phyloP scores from a whole-genome alignment of 1,140 invertebrate species.

The Drosophila murphyi region DNA sequence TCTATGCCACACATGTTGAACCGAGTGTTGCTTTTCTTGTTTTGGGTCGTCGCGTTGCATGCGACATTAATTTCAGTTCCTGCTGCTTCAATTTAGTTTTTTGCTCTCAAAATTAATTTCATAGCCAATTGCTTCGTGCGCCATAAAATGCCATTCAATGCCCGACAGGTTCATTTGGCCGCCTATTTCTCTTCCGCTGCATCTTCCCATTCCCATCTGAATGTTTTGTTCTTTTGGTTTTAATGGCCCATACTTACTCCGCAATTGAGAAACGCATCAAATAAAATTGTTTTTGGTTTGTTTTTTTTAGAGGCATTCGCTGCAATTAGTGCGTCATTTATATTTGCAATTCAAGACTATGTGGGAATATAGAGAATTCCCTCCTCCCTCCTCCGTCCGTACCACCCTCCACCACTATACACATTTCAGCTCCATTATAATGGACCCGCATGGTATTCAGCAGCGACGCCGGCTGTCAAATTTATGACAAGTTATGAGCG shows the following conservation, averaged over 20 bases:
- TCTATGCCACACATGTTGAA: constrained; percentile 48
- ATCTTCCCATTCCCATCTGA: not conserved
- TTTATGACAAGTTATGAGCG: constrained; percentile 81
- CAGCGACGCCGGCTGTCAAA: constrained; percentile 59
- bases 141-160: constrained; percentile 68
- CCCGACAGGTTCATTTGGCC: constrained; percentile 25
- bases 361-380: constrained; percentile 53
- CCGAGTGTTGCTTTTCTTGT: constrained; percentile 6
- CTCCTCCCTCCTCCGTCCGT: not conserved
- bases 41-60: constrained; percentile 58
- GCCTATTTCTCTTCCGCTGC: constrained; percentile 2
- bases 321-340: constrained; percentile 80
- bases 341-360: constrained; percentile 80
- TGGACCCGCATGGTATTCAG: constrained; percentile 64
- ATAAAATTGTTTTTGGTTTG: constrained; percentile 6
- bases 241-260: constrained; percentile 50
- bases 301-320: constrained; percentile 44
- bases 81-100: constrained; percentile 38
- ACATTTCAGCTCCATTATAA: constrained; percentile 31
- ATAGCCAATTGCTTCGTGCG: constrained; percentile 75
- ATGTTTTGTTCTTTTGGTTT: constrained; percentile 27
- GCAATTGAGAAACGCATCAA: constrained; percentile 59
- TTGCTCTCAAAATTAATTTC: constrained; percentile 76
- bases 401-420: constrained; percentile 25
- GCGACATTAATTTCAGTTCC: constrained; percentile 80